Conservation (phyloP, 2,797 vertebrate species). For the Allobates femoralis region DNA sequence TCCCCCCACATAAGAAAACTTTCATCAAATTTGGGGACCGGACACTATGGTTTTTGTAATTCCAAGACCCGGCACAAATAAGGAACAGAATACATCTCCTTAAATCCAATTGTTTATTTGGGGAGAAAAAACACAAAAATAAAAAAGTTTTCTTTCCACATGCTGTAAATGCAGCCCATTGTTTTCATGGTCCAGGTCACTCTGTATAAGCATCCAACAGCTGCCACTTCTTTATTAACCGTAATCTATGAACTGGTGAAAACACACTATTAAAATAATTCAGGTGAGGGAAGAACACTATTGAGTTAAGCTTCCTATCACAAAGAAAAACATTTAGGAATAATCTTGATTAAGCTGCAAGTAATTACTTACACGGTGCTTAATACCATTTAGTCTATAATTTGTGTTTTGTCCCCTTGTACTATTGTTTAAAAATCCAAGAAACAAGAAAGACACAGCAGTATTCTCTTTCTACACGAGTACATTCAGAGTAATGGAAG, state of each 20-base stretch:
- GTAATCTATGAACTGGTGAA: constrained; percentile 66
- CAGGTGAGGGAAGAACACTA: constrained; percentile 44
- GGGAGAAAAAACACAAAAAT: background rate
- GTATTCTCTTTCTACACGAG: constrained; percentile 53
- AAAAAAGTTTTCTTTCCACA: background rate
- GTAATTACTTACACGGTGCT: constrained; percentile 45
- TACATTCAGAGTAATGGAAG: constrained; percentile 50
- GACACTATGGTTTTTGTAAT: no score
- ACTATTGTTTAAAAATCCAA: constrained; percentile 58
- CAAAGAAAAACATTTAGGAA: constrained; percentile 54
- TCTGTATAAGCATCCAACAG: constrained; percentile 67
- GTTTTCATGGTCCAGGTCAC: constrained; percentile 73
- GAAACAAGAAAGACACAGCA: constrained; percentile 60
- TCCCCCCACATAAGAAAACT: no score
- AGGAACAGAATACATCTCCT: background rate
- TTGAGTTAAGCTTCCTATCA: constrained; percentile 55
- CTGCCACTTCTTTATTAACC: constrained; percentile 71
- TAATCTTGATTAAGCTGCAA: constrained; percentile 51
- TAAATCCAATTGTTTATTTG: background rate
- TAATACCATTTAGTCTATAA: constrained; percentile 59
- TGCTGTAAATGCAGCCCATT: constrained; percentile 66
- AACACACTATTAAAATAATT: constrained; percentile 47
- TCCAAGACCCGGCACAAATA: no score
- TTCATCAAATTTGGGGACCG: background rate
- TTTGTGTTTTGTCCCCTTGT: constrained; percentile 53